Percentiles rank a stretch among this genome's conserved stretches.
Conservation (phyloP, 2,113 vertebrate species). For the Grantiella picta region DNA sequence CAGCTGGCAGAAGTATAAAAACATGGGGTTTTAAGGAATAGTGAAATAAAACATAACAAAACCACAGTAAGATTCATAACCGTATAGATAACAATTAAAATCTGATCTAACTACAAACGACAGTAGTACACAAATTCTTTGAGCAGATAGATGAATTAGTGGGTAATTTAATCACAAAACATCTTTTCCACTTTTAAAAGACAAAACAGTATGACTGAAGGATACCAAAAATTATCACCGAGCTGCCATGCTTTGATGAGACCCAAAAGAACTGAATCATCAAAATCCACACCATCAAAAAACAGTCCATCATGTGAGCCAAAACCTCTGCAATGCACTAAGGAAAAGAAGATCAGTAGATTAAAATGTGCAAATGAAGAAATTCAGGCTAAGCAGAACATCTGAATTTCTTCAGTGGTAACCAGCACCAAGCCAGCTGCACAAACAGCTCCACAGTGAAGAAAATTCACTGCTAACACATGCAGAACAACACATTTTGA, state of each 20-base stretch:
- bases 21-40: not conserved
- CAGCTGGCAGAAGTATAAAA: not conserved
- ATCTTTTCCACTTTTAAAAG: not conserved
- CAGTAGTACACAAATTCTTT: not conserved
- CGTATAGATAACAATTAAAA: not conserved
- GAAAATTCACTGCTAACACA: not conserved
- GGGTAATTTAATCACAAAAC: not conserved
- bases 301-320: not conserved
- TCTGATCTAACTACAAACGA: not conserved
- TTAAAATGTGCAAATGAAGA: not conserved
- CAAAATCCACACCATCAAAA: not conserved
- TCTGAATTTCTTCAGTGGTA: not conserved
- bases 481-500: rapidly evolving
- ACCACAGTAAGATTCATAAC: not conserved
- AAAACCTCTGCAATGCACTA: not conserved
- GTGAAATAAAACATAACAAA: not conserved
- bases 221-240: not conserved
- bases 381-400: not conserved
- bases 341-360: not conserved
- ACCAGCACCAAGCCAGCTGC: not conserved
- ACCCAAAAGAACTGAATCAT: not conserved
- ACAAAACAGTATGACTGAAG: not conserved
- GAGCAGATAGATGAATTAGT: not conserved
- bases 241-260: not conserved
- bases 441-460: not conserved